Percentiles rank a stretch among this genome's conserved stretches.
These are phyloP conservation scores for Parapristionchus giblindavisi DNA, from an alignment of 2,888 invertebrate species.

Conservation along the genomic window DNA sequence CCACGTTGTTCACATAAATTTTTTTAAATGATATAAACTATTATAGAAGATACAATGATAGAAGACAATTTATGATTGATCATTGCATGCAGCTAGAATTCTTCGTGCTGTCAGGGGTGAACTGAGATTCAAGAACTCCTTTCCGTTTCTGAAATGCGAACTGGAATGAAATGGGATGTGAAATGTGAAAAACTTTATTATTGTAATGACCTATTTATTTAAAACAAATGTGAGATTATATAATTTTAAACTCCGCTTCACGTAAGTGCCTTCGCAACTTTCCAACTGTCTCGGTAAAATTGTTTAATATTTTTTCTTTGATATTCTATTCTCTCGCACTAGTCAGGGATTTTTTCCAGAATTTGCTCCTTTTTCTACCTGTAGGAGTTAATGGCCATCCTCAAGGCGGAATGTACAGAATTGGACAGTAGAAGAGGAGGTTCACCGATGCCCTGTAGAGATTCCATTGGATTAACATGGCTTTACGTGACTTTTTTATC, in stretches of 20 bases:
- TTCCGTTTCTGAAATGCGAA: background rate
- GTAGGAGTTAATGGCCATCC: slow-evolving; percentile 77
- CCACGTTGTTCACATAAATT: too few relatives aligned
- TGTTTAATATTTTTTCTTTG: too few relatives aligned
- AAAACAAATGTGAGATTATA: background rate
- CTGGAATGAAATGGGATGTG: too few relatives aligned
- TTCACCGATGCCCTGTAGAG: slow-evolving; percentile 59
- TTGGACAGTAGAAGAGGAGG: slow-evolving; percentile 70
- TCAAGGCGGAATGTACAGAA: slow-evolving; percentile 86
- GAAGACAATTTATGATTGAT: too few relatives aligned
- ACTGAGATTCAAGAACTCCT: background rate
- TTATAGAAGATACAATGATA: too few relatives aligned
- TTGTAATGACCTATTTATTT: background rate
- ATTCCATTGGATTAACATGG: slow-evolving; percentile 12
- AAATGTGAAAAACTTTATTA: too few relatives aligned
- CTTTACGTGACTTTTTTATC: background rate
- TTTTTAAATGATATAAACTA: too few relatives aligned
- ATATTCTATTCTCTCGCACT: too few relatives aligned
- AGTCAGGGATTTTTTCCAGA: background rate
- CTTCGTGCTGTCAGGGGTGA: slow-evolving; percentile 10
- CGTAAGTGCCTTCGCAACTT: background rate
- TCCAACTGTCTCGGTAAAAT: too few relatives aligned
- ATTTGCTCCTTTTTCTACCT: background rate
- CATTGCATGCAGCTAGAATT: slow-evolving; percentile 7
- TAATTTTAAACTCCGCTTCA: background rate